Evolutionary conservation across 2,888 invertebrate genomes (phyloP).

Genomic region (Microplitis deprimator): DNA sequence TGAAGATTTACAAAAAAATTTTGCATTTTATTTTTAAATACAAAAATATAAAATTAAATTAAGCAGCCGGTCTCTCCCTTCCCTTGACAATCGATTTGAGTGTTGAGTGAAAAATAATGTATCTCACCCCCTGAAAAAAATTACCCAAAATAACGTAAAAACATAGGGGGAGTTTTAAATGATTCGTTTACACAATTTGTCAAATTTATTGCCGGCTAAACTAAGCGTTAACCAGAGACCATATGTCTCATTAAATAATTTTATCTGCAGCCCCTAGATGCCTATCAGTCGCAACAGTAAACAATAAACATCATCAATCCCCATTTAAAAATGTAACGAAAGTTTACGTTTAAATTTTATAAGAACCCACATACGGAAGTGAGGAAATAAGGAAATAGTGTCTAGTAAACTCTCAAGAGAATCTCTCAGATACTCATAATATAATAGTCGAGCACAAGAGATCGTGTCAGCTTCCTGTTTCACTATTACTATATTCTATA

Average conservation of each 20-base stretch:
- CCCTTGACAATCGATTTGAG: neutral
- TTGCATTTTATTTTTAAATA: neutral
- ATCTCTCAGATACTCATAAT: neutral
- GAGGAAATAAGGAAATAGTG: neutral
- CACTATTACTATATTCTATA: neutral
- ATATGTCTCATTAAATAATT: conserved; percentile 23
- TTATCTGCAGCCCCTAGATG: neutral
- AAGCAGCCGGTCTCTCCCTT: neutral
- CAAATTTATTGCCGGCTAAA: conserved; percentile 25
- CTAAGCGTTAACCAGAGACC: conserved; percentile 24
- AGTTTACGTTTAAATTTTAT: too few relatives aligned
- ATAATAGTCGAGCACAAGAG: neutral
- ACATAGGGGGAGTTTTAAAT: conserved; percentile 5
- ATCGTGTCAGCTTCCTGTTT: conserved; percentile 33
- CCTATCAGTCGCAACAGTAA: neutral
- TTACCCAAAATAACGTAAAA: neutral
- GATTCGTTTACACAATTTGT: conserved; percentile 12
- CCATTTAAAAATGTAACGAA: neutral
- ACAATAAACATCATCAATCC: neutral
- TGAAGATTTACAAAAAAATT: too few relatives aligned
- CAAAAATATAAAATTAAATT: neutral
- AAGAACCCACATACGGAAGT: neutral
- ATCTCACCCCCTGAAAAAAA: neutral
- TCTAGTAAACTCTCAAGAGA: neutral
- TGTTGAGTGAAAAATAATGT: conserved; percentile 5